Percentiles rank a stretch among this genome's conserved stretches.
Conservation (phyloP, 1,140 invertebrate genomes). For the Caerostris darwini region DNA sequence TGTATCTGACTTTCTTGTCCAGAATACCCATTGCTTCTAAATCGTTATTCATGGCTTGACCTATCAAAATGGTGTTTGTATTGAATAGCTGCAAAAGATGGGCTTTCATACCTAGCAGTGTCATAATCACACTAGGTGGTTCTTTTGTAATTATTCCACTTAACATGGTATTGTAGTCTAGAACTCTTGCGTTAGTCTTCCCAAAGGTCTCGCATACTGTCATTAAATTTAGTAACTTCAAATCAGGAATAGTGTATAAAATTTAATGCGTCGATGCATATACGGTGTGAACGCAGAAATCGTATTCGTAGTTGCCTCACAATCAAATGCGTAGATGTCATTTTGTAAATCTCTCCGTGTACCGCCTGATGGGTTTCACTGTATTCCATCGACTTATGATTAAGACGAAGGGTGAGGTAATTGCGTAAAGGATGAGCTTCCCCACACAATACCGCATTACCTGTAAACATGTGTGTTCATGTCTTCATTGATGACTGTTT, state of each 20-base stretch:
- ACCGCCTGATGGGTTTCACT: background rate
- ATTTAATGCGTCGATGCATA: too few relatives aligned
- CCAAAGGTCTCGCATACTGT: slow-evolving; percentile 92
- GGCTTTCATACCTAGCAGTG: slow-evolving; percentile 92
- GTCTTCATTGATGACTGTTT: accelerated
- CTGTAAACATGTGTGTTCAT: accelerated
- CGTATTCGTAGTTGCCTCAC: too few relatives aligned
- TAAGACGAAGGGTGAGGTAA: background rate
- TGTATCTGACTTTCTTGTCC: slow-evolving; percentile 95
- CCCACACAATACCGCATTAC: background rate
- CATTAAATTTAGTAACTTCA: slow-evolving; percentile 89
- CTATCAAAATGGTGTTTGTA: slow-evolving; percentile 94
- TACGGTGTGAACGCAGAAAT: too few relatives aligned
- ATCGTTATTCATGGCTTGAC: slow-evolving; percentile 98
- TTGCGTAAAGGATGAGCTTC: accelerated
- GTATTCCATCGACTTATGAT: background rate
- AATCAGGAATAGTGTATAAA: slow-evolving; percentile 88
- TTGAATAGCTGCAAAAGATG: slow-evolving; percentile 94
- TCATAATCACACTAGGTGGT: slow-evolving; percentile 86
- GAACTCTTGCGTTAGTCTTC: slow-evolving; percentile 88
- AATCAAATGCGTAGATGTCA: slow-evolving; percentile 92
- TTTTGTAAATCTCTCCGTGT: background rate
- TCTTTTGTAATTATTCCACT: slow-evolving; percentile 93
- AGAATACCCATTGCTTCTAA: slow-evolving; percentile 95
- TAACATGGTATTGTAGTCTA: slow-evolving; percentile 95